phyloP scores from a whole-genome alignment of 2,888 invertebrate genomes.

The Oligia fasciuncula region DNA sequence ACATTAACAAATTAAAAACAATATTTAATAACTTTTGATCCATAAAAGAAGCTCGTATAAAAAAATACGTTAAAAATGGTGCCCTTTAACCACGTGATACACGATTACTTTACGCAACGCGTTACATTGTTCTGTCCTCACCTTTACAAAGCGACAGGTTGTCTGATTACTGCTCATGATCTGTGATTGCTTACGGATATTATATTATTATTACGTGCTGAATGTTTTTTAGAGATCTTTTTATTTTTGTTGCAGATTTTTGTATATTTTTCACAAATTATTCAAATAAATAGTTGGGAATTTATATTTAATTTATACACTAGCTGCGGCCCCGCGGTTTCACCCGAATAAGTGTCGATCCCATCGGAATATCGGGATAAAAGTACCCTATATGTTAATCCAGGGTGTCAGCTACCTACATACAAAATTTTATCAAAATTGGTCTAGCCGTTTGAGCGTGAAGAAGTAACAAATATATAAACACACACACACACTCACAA shows the following conservation, averaged over 20 bases:
- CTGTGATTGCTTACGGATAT: constrained; percentile 62
- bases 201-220: constrained; percentile 47
- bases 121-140: constrained; percentile 61
- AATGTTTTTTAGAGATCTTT: constrained; percentile 42
- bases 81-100: constrained; percentile 49
- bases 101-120: constrained; percentile 54
- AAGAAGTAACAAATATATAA: too few species aligned
- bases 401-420: too few species aligned
- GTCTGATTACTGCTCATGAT: constrained; percentile 63
- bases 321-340: too few species aligned
- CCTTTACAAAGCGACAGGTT: constrained; percentile 69
- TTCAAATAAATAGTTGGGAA: background rate
- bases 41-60: background rate
- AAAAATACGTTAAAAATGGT: constrained; percentile 30
- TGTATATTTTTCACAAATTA: too few species aligned
- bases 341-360: too few species aligned
- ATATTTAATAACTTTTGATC: background rate
- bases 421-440: too few species aligned
- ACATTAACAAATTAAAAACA: background rate
- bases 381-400: too few species aligned
- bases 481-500: too few species aligned
- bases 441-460: too few species aligned
- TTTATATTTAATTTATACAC: background rate
- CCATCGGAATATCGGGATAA: too few species aligned
- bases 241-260: background rate